These are phyloP conservation scores for Tyto alba DNA, from an alignment of 2,113 vertebrate genomes.

Conservation along the genomic window DNA sequence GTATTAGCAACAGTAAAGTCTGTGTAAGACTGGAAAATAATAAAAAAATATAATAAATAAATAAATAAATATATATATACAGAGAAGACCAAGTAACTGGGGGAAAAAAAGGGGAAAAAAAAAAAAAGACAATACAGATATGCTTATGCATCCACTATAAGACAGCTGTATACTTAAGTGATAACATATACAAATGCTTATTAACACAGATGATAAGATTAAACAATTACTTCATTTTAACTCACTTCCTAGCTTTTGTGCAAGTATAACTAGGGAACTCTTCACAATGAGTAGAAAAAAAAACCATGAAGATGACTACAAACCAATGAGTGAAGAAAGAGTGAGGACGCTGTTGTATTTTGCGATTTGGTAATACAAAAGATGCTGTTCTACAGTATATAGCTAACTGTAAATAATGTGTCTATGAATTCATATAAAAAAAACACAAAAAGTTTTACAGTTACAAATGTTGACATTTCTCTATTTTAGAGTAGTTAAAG, in stretches of 20 bases:
- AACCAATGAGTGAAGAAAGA: background rate
- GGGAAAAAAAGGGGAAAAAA: too few species aligned
- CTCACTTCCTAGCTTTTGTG: background rate
- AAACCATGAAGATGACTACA: background rate
- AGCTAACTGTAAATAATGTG: background rate
- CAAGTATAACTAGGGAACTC: background rate
- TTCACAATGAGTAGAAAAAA: background rate
- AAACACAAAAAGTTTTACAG: background rate
- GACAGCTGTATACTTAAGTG: background rate
- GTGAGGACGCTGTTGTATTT: background rate
- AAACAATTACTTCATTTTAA: background rate
- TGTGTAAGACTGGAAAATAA: background rate
- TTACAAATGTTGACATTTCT: background rate
- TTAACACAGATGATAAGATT: background rate
- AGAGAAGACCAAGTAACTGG: background rate
- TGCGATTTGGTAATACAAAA: background rate
- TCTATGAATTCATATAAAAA: background rate
- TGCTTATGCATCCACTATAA: background rate
- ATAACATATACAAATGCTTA: background rate
- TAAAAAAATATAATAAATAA: too few species aligned
- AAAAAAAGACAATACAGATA: background rate
- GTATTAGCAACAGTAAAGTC: background rate
- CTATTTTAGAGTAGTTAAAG: background rate
- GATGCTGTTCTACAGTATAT: background rate
- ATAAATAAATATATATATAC: background rate